Conservation (phyloP, 2,888 invertebrate species). For the Lobophora halterata region DNA sequence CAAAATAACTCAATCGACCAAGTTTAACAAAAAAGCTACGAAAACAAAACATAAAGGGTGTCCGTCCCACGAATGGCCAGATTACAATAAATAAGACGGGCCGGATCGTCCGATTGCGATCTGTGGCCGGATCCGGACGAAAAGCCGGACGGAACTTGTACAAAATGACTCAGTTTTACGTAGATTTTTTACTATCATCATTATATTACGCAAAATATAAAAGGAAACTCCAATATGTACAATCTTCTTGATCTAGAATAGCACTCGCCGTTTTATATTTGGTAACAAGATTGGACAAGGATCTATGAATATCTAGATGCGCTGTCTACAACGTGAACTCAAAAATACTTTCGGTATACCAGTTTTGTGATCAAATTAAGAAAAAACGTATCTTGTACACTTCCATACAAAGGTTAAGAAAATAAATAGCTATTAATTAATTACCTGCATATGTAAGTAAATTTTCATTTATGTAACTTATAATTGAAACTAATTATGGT, state of each 20-base stretch:
- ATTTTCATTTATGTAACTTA: no score
- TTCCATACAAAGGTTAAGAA: no score
- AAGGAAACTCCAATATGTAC: slow-evolving; percentile 30
- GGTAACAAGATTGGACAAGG: slow-evolving; percentile 25
- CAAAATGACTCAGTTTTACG: slow-evolving; percentile 72
- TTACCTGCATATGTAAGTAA: no score
- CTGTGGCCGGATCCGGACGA: slow-evolving; percentile 30
- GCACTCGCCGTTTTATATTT: slow-evolving; percentile 30
- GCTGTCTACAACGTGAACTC: neutral
- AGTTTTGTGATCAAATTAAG: neutral
- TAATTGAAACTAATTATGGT: no score
- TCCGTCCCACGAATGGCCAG: slow-evolving; percentile 78
- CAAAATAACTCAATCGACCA: slow-evolving; percentile 2
- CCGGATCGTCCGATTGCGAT: slow-evolving; percentile 61
- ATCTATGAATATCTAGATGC: slow-evolving; percentile 15
- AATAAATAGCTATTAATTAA: no score
- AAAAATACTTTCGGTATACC: neutral
- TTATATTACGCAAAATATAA: slow-evolving; percentile 50
- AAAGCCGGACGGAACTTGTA: slow-evolving; percentile 36
- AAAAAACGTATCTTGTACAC: no score
- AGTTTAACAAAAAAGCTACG: slow-evolving; percentile 23
- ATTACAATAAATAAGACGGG: slow-evolving; percentile 78
- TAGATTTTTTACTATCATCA: slow-evolving; percentile 61
- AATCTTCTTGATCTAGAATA: slow-evolving; percentile 31
- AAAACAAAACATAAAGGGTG: slow-evolving; percentile 53